Evolutionary conservation across 2,888 invertebrate genomes (phyloP).

Genomic region (Ectemnius lituratus): DNA sequence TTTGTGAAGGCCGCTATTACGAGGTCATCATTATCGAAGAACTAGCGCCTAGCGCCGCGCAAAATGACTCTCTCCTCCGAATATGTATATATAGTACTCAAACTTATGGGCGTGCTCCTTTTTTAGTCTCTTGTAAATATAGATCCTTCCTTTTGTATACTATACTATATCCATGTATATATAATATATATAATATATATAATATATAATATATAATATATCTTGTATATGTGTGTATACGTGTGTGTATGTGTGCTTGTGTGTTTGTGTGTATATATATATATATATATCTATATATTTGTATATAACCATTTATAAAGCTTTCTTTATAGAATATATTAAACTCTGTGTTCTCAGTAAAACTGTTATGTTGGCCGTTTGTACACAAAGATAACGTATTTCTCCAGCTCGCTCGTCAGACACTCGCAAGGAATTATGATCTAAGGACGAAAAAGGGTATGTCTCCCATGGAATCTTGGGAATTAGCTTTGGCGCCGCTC

Average conservation of each 20-base stretch:
- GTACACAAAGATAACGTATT: constrained; percentile 42
- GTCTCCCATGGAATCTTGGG: not conserved
- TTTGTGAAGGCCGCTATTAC: constrained; percentile 3
- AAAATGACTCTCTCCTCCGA: not conserved
- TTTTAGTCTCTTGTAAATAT: constrained; percentile 19
- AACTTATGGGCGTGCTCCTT: not conserved
- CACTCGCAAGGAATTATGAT: not conserved
- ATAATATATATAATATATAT: constrained; percentile 19
- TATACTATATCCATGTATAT: constrained; percentile 49
- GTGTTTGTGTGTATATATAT: constrained; percentile 26
- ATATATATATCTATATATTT: constrained; percentile 45
- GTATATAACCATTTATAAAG: constrained; percentile 57
- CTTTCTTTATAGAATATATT: constrained; percentile 63
- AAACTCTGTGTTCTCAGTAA: constrained; percentile 52
- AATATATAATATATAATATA: no score
- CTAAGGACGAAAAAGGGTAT: constrained; percentile 8
- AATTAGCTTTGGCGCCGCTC: not conserved
- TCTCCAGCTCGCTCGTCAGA: not conserved
- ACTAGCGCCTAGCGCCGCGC: not conserved
- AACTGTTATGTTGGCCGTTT: constrained; percentile 47
- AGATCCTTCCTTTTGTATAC: constrained; percentile 48
- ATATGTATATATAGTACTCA: not conserved
- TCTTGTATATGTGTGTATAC: no score
- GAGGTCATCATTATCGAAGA: not conserved
- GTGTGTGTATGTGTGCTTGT: no score